Evolutionary conservation across 2,888 invertebrate genomes (phyloP), one percentile per base, ranked within the genome.

Genomic region (Cataglyphis albicans): DNA sequence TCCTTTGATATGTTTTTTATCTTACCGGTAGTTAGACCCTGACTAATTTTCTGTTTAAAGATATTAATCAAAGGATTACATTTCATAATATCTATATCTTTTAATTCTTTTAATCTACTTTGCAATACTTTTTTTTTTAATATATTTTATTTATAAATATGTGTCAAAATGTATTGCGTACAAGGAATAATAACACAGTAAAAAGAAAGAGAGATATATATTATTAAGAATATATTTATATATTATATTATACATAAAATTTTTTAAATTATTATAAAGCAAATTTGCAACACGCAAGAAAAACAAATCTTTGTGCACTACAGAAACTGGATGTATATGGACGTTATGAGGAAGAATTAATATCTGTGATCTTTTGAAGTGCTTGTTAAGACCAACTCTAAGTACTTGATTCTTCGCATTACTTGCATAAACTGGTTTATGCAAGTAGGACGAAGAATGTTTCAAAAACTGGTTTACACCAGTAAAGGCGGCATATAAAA

Each of bases 1-100:
- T 96, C 96, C 57, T 94, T 94, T 5, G 95, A 93, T 75, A 96
- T 95, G 81, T 95, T 95, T 91, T 95, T 95, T 67, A 96, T 95
- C 95, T 95, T 95, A 73, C 96, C 96, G 5, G 95, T 95, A 5
- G 96, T 96, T 82, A 96, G 92, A 4, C 92, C 90, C 82, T 95
- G 95, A 81, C 96, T 96, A 67, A 97, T 95, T 35, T 91, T 91
- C 94, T 94, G 73, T 48, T 57, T 32, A 44, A 70, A 59, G 0
- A 59, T 18, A 35, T 76, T 52, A 48, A 35, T 63, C 0, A 32
- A n/a, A 29, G 10, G 1, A 0, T 38, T 67, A 48, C 15, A 2
- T 44, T n/a, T 15, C 6, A 25, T 44, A 9, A 0, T 18, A 41
- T 29, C 35, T 29, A 57, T 32, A 32, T 32, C 15, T 59, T 38